These are phyloP conservation scores for Epinephelus coioides DNA, from an alignment of 2,797 vertebrate species.

Conservation along the genomic window DNA sequence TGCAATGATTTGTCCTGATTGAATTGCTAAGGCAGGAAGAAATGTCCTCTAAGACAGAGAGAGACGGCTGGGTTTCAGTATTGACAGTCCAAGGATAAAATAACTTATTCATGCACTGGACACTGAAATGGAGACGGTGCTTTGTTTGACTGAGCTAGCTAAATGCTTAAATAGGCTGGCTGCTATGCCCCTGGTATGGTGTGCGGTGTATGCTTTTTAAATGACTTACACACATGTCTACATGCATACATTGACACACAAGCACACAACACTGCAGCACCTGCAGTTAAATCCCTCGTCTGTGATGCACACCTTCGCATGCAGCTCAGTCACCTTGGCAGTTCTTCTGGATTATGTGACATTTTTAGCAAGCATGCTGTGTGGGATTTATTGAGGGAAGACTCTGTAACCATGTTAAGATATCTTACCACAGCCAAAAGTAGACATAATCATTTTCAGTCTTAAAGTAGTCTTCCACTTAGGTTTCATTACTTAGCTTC, in stretches of 20 bases:
- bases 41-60: slow-evolving; percentile 4
- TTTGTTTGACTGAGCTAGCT: slow-evolving; percentile 29
- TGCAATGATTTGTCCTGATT: slow-evolving; percentile 32
- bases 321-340: slow-evolving; percentile 37
- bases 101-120: slow-evolving; percentile 53
- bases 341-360: slow-evolving; percentile 9
- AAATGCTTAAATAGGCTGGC: slow-evolving; percentile 13
- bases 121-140: slow-evolving; percentile 24
- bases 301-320: slow-evolving; percentile 32
- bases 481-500: too few species aligned
- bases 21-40: slow-evolving; percentile 1
- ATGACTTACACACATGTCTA: not conserved
- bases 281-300: slow-evolving; percentile 32
- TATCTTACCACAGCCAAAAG: too few species aligned
- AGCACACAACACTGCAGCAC: not conserved
- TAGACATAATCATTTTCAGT: too few species aligned
- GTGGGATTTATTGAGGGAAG: not conserved
- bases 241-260: not conserved
- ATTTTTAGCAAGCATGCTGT: not conserved
- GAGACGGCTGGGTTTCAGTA: slow-evolving; percentile 15
- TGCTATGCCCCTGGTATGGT: not conserved
- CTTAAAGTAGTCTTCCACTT: too few species aligned
- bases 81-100: slow-evolving; percentile 49
- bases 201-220: slow-evolving; percentile 8
- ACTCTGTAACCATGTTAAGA: not conserved